Evolutionary conservation across 2,797 vertebrate genomes (phyloP).

Genomic region (Spinus olivaceus): DNA sequence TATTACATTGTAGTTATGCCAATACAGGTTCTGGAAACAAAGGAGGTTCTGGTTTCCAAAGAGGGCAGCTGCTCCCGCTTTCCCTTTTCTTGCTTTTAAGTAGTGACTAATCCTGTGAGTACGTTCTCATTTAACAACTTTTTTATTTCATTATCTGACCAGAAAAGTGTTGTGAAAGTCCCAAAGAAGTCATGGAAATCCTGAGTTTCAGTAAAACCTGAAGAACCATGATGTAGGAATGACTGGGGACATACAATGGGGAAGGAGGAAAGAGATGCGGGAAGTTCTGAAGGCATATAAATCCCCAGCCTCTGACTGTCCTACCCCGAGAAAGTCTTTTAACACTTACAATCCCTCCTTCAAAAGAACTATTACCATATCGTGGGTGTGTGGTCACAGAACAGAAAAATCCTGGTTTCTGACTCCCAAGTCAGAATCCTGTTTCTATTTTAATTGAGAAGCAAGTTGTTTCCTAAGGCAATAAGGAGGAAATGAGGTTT

Average conservation of each 20-base stretch:
- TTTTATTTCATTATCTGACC: background rate
- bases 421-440: background rate
- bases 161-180: background rate
- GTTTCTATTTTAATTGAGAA: background rate
- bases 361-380: background rate
- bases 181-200: background rate
- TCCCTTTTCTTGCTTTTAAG: background rate
- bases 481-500: background rate
- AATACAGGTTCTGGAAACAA: background rate
- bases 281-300: background rate
- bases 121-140: background rate
- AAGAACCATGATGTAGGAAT: background rate
- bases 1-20: accelerated
- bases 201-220: conserved; percentile 9
- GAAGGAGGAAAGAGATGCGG: background rate
- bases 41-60: background rate
- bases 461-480: background rate
- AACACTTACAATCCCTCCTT: background rate
- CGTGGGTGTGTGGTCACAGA: background rate
- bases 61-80: background rate
- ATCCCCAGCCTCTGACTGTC: background rate
- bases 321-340: background rate
- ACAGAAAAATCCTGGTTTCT: background rate
- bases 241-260: background rate
- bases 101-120: background rate